Percentiles rank a stretch among this genome's conserved stretches.
phyloP scores from a whole-genome alignment of 2,113 vertebrate species.

The Clinocottus analis region DNA sequence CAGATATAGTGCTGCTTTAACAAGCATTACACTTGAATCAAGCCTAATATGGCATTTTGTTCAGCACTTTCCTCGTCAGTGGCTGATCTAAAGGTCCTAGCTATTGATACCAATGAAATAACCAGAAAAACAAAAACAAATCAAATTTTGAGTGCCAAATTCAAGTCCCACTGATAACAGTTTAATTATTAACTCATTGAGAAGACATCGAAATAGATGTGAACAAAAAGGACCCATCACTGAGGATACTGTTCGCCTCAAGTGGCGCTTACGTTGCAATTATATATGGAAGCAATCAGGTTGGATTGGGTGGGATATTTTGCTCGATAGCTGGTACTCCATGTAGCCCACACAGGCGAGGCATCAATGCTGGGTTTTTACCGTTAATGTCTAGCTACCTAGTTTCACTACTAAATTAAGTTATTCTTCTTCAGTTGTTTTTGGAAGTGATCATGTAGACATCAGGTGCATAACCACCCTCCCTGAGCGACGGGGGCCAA shows the following conservation, averaged over 20 bases:
- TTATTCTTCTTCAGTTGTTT: neutral
- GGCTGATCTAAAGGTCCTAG: neutral
- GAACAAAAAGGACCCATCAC: neutral
- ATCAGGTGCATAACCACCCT: neutral
- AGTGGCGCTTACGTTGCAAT: neutral
- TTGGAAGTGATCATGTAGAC: neutral
- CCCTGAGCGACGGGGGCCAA: neutral
- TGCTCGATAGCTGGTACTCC: neutral
- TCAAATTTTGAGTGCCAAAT: neutral
- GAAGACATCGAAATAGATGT: slow-evolving; percentile 17
- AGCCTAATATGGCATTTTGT: neutral
- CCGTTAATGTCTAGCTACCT: neutral
- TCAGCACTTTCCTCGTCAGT: neutral
- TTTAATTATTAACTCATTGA: neutral
- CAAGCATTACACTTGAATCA: neutral
- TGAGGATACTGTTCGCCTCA: slow-evolving; percentile 1
- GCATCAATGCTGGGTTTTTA: neutral
- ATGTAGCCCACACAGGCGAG: neutral
- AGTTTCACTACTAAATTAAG: neutral
- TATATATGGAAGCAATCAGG: neutral
- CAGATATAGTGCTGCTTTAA: neutral
- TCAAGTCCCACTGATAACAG: slow-evolving; percentile 3
- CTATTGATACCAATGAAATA: neutral
- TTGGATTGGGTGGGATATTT: neutral
- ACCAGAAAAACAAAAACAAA: neutral